Evolutionary conservation across 2,113 vertebrate species (phyloP).

Genomic region (Columba janthina): DNA sequence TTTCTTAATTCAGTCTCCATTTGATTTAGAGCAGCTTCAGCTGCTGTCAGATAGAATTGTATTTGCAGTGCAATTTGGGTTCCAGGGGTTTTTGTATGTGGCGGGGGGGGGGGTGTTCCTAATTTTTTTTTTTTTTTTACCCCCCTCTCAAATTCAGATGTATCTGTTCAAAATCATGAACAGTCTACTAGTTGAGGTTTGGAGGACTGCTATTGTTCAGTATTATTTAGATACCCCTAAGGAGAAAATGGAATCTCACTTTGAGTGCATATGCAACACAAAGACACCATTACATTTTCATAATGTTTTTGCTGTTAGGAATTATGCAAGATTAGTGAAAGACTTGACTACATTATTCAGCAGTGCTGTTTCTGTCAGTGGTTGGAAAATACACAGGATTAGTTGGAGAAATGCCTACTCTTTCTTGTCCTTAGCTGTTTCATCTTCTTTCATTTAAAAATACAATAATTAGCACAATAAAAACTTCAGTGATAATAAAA

Average conservation of each 20-base stretch:
- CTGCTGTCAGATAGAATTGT: background rate
- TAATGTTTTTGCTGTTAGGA: background rate
- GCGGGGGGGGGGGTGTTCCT: no score
- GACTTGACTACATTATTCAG: background rate
- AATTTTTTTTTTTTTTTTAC: no score
- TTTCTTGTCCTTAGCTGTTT: background rate
- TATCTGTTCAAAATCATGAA: background rate
- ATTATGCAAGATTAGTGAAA: background rate
- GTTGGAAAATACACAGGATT: background rate
- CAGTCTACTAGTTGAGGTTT: background rate
- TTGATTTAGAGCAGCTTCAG: background rate
- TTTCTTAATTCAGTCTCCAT: background rate
- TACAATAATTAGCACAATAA: background rate
- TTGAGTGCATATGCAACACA: background rate
- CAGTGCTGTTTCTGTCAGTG: background rate
- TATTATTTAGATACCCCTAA: background rate
- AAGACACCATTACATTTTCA: background rate
- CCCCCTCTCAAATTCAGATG: background rate
- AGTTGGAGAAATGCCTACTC: background rate
- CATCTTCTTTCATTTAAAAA: background rate
- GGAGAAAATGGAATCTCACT: background rate
- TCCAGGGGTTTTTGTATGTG: background rate
- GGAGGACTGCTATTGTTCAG: background rate
- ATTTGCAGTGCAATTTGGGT: background rate
- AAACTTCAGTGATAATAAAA: background rate